Evolutionary conservation across 2,797 vertebrate species (phyloP), one percentile per base, ranked within the genome.

Genomic region (Tadarida brasiliensis): DNA sequence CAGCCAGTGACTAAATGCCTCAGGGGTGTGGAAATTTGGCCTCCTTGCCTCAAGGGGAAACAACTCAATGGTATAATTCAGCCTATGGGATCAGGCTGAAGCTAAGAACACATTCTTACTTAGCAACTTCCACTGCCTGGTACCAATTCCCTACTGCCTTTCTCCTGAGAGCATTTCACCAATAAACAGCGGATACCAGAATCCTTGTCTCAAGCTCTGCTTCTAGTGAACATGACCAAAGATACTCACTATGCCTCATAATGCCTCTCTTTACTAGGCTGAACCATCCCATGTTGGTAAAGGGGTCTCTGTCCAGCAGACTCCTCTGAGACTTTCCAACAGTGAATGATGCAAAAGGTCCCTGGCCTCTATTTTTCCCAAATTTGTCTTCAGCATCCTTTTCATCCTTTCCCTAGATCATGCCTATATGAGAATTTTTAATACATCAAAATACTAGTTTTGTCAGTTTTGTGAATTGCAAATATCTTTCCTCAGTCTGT

Each of bases 71-170:
- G 70, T 73, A 51, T 9, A 95, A 51, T 39, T 84, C 51, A 73
- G 14, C 67, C n/a, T n/a, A 19, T 63, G 39, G 30, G 20, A 33
- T 89, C 39, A 94, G 9, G 84, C 82, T 57, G 20, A 44, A 83
- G 80, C 63, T 90, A 83, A 87, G 57, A 92, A 87, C 24, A 83
- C 33, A 73, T 54, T 19, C 39, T 93, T 87, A 68, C 24, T 82
- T 74, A 68, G 70, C 19, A 80, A n/a, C 57, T 95, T 67, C 70
- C 56, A 28, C 61, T 77, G 17, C 11, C 39, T 19, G 35, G 24
- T 82, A 47, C 71, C 39, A 28, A 39, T 90, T 83, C 59, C 28
- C 20, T 33, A n/a, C 19, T 78, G 28, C 70, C 33, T 80, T 73
- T 80, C 82, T 73, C 47, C 44, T 84, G 65, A 77, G 33, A 90